Evolutionary conservation across 2,797 vertebrate genomes (phyloP).

Genomic region (Notolepis coatsorum): DNA sequence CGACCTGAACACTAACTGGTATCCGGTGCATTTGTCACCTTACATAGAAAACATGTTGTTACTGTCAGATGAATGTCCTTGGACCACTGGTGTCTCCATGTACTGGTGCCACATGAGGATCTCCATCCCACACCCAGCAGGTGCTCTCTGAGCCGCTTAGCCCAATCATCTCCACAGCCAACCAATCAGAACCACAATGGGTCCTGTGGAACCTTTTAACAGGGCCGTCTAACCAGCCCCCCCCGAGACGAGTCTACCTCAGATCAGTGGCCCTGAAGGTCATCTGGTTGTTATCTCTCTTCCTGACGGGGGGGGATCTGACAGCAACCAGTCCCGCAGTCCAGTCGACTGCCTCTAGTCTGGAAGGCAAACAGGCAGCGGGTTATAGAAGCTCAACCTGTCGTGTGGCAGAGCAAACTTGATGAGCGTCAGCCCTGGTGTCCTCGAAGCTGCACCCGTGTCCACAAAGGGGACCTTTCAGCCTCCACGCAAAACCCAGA

Average conservation of each 20-base stretch:
- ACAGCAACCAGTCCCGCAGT: conserved; percentile 44
- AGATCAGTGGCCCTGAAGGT: conserved; percentile 49
- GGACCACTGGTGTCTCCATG: too few relatives aligned
- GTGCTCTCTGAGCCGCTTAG: neutral
- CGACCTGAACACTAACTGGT: too few relatives aligned
- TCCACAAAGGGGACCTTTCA: too few relatives aligned
- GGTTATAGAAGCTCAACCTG: conserved; percentile 9
- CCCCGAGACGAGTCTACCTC: conserved; percentile 15
- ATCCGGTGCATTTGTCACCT: too few relatives aligned
- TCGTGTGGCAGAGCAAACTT: too few relatives aligned
- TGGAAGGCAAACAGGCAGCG: conserved; percentile 34
- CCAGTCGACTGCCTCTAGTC: conserved; percentile 48
- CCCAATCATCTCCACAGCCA: too few relatives aligned
- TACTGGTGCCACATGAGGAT: too few relatives aligned
- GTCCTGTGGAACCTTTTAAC: neutral
- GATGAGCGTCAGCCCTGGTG: too few relatives aligned
- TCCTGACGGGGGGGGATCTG: conserved; percentile 43
- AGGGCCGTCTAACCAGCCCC: neutral
- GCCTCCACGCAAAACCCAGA: too few relatives aligned
- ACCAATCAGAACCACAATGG: neutral
- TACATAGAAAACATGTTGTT: too few relatives aligned
- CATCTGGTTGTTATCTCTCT: conserved; percentile 49
- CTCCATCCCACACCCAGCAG: neutral
- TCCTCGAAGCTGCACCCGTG: too few relatives aligned
- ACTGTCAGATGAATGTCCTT: too few relatives aligned